These are phyloP conservation scores for Netelia virgata DNA, from an alignment of 2,888 invertebrate genomes.

Conservation along the genomic window DNA sequence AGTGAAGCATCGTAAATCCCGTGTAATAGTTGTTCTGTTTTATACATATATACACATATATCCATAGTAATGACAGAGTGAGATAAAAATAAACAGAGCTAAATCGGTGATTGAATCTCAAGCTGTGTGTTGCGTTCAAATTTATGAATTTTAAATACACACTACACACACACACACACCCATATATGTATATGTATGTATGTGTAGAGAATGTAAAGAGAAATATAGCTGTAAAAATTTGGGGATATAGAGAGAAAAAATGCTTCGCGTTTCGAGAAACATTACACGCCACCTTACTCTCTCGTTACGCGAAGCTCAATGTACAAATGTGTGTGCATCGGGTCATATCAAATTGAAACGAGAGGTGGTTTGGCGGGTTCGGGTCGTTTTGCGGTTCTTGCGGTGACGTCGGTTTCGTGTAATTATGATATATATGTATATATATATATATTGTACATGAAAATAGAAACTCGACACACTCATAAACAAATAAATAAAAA, in stretches of 20 bases:
- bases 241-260: constrained; percentile 45
- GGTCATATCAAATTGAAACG: constrained; percentile 10
- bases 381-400: constrained; percentile 23
- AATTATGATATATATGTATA: constrained; percentile 22
- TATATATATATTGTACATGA: constrained; percentile 65
- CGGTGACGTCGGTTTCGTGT: constrained; percentile 20
- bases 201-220: constrained; percentile 56
- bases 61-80: constrained; percentile 34
- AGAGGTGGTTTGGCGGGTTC: neutral
- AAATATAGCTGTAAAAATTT: constrained; percentile 47
- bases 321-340: constrained; percentile 27
- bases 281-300: neutral
- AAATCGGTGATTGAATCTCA: constrained; percentile 72
- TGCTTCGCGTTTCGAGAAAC: constrained; percentile 19
- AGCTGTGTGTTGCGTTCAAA: constrained; percentile 70
- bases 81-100: constrained; percentile 61
- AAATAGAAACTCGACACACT: constrained; percentile 78
- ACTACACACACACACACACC: constrained; percentile 17
- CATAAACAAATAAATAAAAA: constrained; percentile 68
- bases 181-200: constrained; percentile 45
- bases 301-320: constrained; percentile 21
- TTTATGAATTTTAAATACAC: constrained; percentile 53
- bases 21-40: neutral
- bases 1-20: no score
- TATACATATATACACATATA: constrained; percentile 42